A percentile compares a stretch with the other conserved stretches of the same genome.
phyloP scores from a whole-genome alignment of 2,113 vertebrate species.

The Tetraodon nigroviridis region DNA sequence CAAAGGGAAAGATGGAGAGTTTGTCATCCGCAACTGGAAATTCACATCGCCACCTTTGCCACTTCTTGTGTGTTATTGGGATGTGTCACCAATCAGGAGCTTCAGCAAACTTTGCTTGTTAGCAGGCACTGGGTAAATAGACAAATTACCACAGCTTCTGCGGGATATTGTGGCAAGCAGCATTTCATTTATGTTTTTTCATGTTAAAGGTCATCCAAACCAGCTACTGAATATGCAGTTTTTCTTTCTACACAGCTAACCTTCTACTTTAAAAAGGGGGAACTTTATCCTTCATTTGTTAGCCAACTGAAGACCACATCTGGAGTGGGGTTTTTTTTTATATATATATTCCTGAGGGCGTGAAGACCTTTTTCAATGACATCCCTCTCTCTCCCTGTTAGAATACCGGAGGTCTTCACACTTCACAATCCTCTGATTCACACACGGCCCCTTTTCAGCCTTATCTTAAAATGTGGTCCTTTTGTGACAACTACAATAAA shows the following conservation, averaged over 20 bases:
- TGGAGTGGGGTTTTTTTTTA: neutral
- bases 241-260: slow-evolving; percentile 18
- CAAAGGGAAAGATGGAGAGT: neutral
- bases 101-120: slow-evolving; percentile 48
- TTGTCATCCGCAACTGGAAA: neutral
- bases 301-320: neutral
- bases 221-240: slow-evolving; percentile 22
- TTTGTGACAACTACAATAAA: no score
- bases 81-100: slow-evolving; percentile 12
- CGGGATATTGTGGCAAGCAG: slow-evolving; percentile 20
- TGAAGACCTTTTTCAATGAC: neutral
- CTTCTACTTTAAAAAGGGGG: neutral
- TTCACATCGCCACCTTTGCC: slow-evolving; percentile 7
- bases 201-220: slow-evolving; percentile 14
- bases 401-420: neutral
- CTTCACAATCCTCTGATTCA: neutral
- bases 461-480: no score
- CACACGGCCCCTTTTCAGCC: no score
- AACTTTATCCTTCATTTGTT: slow-evolving; percentile 11
- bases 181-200: slow-evolving; percentile 23
- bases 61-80: slow-evolving; percentile 9
- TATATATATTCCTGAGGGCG: neutral
- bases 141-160: slow-evolving; percentile 6
- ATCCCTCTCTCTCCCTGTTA: neutral
- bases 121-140: slow-evolving; percentile 31